Percentiles rank a stretch among this genome's conserved stretches.
phyloP scores from a whole-genome alignment of 2,113 vertebrate species.

The Scytalopus superciliaris region DNA sequence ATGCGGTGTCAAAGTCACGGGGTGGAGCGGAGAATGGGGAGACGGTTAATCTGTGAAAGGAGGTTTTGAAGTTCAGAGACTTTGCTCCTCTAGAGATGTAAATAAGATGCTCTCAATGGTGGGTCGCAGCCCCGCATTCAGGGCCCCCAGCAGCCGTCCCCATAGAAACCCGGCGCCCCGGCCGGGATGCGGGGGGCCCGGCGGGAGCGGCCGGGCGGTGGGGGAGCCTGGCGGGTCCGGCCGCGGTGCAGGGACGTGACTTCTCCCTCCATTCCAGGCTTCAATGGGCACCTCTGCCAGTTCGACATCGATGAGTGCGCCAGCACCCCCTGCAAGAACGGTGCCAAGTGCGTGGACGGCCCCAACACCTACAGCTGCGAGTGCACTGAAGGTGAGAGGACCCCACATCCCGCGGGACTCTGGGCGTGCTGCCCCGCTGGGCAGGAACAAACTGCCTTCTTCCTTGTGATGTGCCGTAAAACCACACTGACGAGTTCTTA shows the following conservation, averaged over 20 bases:
- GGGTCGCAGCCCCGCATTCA: constrained; percentile 71
- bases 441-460: neutral
- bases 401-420: accelerated
- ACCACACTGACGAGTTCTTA: accelerated
- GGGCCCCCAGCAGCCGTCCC: constrained; percentile 70
- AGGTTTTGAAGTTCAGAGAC: constrained; percentile 62
- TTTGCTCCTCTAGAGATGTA: constrained; percentile 80
- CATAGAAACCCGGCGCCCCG: constrained; percentile 75
- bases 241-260: accelerated
- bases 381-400: constrained; percentile 87
- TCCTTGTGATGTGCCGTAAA: neutral
- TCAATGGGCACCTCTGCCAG: constrained; percentile 88
- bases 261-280: constrained; percentile 72
- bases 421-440: accelerated
- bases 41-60: constrained; percentile 68
- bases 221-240: neutral
- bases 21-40: constrained; percentile 62
- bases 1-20: constrained; percentile 70
- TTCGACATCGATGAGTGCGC: constrained; percentile 92
- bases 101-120: constrained; percentile 74
- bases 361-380: constrained; percentile 92
- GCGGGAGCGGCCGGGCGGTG: neutral
- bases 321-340: constrained; percentile 94
- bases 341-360: constrained; percentile 90
- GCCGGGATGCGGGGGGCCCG: constrained; percentile 65